These are phyloP conservation scores for Lophotriccus pileatus DNA, from an alignment of 2,797 vertebrate genomes.

Conservation along the genomic window DNA sequence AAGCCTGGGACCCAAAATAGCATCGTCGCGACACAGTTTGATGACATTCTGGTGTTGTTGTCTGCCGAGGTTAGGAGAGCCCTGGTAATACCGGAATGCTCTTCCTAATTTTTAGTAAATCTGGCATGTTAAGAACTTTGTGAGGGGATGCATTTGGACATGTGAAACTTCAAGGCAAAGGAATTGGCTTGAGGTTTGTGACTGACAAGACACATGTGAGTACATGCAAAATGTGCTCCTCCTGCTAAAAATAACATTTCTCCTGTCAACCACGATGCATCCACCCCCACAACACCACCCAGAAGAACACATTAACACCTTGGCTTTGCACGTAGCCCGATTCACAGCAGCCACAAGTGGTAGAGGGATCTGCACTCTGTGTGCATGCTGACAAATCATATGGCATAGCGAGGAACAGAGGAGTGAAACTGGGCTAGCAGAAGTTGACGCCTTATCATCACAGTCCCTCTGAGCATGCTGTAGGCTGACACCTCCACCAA, in stretches of 20 bases:
- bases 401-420: conserved; percentile 62
- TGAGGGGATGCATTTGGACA: conserved; percentile 42
- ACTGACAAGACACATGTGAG: conserved; percentile 70
- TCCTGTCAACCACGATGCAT: conserved; percentile 62
- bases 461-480: conserved; percentile 65
- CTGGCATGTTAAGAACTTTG: background rate
- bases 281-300: conserved; percentile 67
- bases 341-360: conserved; percentile 71
- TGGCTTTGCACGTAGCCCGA: conserved; percentile 65
- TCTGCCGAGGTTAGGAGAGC: background rate
- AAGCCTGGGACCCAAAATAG: background rate
- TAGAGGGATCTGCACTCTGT: conserved; percentile 64
- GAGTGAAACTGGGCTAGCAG: conserved; percentile 70
- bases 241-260: conserved; percentile 69
- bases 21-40: background rate
- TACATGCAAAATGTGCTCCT: conserved; percentile 68
- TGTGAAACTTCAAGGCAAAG: conserved; percentile 56
- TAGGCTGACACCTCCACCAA: conserved; percentile 68
- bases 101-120: conserved; percentile 19
- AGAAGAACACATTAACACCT: conserved; percentile 70
- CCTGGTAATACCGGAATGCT: background rate
- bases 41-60: background rate
- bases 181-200: conserved; percentile 60
- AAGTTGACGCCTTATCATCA: conserved; percentile 66
- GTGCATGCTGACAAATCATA: conserved; percentile 66